Base-by-base conservation (phyloP, 2,888 invertebrate species). In the Xiphydria camelus region DNA sequence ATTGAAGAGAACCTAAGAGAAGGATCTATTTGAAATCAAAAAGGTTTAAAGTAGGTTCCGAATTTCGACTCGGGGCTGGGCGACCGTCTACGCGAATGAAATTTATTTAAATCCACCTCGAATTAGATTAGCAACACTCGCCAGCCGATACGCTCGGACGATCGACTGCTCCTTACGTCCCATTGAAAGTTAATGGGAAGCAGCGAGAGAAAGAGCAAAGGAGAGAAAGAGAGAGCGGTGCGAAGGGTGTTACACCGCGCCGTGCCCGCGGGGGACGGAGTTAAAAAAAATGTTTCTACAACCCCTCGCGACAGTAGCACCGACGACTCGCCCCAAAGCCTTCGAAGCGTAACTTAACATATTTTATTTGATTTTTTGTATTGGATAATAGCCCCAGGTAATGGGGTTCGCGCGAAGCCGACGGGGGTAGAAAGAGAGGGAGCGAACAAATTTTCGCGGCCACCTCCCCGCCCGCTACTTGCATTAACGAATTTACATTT, bases 401-500 rank as follows among this genome's bases (percentile, higher is more conserved):
- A 75, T 73, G 66, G 73, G 70, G 66, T 68, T 48, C 37, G 58
- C 54, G 57, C 40, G 38, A 39, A 37, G 43, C 41, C 29, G 34
- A 29, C 29, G 19, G 12, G 41, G 33, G 12, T n/a, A 12, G 18
- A 19, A 18, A 26, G 29, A 38, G 19, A 38, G 41, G 44, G 40
- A 42, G 47, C 45, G 58, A 57, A 57, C 63, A 63, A 70, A 69
- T 72, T 71, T 69, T 70, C 61, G 62, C 64, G 60, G 23, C 37
- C 48, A 34, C 43, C 50, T 49, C 52, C 40, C 50, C 46, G 33
- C 47, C 44, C 34, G 44, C 49, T 56, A 57, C 63, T 68, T 71
- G 70, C 73, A 75, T 75, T 74, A 75, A 74, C 71, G 68, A 75
- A 75, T 75, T 75, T 75, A 75, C 75, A 75, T 75, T 75, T 75